Evolutionary conservation across 2,888 invertebrate genomes (phyloP), one percentile per base, ranked within the genome.

Genomic region (Lapara coniferarum): DNA sequence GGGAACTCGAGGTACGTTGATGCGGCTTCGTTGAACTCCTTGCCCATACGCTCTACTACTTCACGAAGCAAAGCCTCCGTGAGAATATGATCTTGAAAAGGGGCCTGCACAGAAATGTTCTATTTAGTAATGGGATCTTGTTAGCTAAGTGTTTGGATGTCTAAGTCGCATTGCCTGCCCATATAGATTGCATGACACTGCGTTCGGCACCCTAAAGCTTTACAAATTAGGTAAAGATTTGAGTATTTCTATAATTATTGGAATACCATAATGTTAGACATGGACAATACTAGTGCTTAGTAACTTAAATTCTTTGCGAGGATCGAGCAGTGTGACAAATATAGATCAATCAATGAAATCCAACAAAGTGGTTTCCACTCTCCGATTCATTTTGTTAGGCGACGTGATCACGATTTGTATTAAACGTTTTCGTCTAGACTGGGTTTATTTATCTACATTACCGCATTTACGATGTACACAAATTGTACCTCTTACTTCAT

Each of bases 11-110:
- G 84, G 84, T 96, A 96, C 58, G 92, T 86, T 71, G 96, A 95
- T 2, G 95, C 95, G 4, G 94, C 94, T 69, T 96, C 96, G 72
- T 94, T 95, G 79, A 97, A 94, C 71, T 97, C 96, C 79, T 96
- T 96, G 70, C 96, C 96, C 96, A 97, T 96, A 71, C 96, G 95
- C 83, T 96, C 96, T 67, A 97, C 95, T 49, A 97, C 93, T 82
- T 97, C 97, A 73, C 96, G 96, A 71, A 97, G 93, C 73, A 97
- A 92, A 71, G 95, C 95, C 81, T 97, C 96, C 67, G 96, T 95
- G 78, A 97, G 92, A 73, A 95, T 94, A 80, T 94, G 95, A 75
- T 96, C 96, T 93, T 96, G 80, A 49, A 52, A 66, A 44, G 25
- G 57, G 10, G 16, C 16, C 13, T 56, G 55, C 10, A 30, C 4